These are phyloP conservation scores for Polydrusus tereticollis DNA, from an alignment of 2,888 invertebrate species.

Conservation along the genomic window DNA sequence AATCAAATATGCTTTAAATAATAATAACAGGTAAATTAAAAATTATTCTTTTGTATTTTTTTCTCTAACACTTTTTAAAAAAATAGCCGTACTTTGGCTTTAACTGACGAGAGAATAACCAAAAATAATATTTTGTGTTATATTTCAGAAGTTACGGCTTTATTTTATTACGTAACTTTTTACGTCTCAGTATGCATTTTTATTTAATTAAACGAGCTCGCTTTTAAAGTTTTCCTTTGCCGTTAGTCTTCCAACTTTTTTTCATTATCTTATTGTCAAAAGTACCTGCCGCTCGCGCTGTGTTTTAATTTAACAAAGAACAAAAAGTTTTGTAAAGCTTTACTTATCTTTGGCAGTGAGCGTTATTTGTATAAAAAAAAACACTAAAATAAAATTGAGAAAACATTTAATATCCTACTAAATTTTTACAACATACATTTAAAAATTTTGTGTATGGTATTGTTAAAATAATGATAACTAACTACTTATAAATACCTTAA, in stretches of 20 bases:
- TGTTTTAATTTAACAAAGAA: constrained; percentile 11
- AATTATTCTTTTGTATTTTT: too few species aligned
- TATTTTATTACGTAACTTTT: background rate
- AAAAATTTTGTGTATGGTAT: too few species aligned
- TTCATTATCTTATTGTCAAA: constrained; percentile 2
- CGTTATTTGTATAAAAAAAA: background rate
- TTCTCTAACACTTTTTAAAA: too few species aligned
- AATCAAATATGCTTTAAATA: too few species aligned
- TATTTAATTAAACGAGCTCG: constrained; percentile 8
- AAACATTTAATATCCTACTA: too few species aligned
- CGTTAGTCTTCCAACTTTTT: background rate
- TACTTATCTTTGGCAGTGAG: background rate
- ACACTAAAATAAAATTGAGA: too few species aligned
- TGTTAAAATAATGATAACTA: too few species aligned
- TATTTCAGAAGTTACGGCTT: background rate
- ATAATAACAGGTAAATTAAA: too few species aligned
- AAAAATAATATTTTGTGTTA: background rate
- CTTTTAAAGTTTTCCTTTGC: constrained; percentile 1
- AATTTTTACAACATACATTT: too few species aligned
- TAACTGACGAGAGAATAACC: background rate
- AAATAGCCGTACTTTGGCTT: background rate
- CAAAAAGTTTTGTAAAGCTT: background rate
- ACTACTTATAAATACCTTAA: too few species aligned
- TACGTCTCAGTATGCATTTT: background rate
- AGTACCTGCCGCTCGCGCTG: background rate